Conservation (phyloP, 2,113 vertebrate species). For the Heterotilapia buettikoferi region DNA sequence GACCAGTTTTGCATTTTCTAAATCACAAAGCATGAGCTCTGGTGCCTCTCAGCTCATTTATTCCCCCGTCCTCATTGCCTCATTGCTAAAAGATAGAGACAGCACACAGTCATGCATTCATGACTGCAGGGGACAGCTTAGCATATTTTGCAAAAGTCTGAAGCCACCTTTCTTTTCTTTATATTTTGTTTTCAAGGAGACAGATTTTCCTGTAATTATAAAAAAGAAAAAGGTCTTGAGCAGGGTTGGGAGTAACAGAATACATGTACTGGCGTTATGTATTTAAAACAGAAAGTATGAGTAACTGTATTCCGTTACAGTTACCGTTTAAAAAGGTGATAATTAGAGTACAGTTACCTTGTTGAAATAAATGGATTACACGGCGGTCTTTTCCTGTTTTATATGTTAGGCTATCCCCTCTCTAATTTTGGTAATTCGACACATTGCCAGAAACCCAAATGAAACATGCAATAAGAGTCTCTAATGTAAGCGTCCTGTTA, state of each 20-base stretch:
- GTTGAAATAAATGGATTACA: neutral
- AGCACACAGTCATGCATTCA: neutral
- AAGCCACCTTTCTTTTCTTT: neutral
- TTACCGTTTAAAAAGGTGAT: neutral
- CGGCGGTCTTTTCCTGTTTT: neutral
- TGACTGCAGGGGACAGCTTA: neutral
- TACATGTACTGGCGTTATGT: neutral
- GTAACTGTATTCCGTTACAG: neutral
- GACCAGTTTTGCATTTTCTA: conserved; percentile 20
- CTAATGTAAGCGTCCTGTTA: neutral
- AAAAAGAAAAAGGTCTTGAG: neutral
- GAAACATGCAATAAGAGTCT: neutral
- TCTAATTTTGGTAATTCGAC: neutral
- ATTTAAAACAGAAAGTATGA: neutral
- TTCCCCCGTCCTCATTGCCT: neutral
- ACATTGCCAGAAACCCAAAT: neutral
- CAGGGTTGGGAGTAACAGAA: neutral
- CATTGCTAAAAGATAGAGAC: neutral
- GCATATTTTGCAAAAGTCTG: neutral
- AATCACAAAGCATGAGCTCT: neutral
- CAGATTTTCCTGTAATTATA: neutral
- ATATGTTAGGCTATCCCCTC: neutral
- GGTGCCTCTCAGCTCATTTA: conserved; percentile 9
- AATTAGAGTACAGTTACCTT: neutral
- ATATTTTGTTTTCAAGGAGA: neutral